Evolutionary conservation across 2,888 invertebrate species (phyloP), one percentile per base, ranked within the genome.

Genomic region (Hydrotaea cyrtoneurina): DNA sequence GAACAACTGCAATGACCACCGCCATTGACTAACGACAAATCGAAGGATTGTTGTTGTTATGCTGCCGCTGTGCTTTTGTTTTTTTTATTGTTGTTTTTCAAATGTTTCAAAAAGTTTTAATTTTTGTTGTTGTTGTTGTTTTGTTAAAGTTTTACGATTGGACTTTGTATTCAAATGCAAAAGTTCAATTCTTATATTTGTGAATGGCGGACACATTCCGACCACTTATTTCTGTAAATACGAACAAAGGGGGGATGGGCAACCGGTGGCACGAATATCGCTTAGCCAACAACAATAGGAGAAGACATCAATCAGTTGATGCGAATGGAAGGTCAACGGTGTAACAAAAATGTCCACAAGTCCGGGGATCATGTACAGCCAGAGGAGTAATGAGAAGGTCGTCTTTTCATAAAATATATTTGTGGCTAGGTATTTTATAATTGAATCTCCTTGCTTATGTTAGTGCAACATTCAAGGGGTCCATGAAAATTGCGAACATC

Each of bases 131-230:
- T 72, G 73, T 66, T 72, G 55, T 75, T 19, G n/a, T 80, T 78
- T 53, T 69, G 77, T 74, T 83, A 80, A 83, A 77, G 71, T 80
- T 83, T 83, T 77, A 62, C 80, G 21, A 78, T 78, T 71, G 84
- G 84, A 84, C 84, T 84, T 84, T 84, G 84, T 53, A 76, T 76
- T 75, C 36, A 17, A 50, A 78, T 81, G 57, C 81, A 84, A 84
- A 72, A 78, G 84, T 81, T 84, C 81, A 66, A 81, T 84, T 81
- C 55, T 84, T 80, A 62, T 83, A 19, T 57, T 26, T 73, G 55
- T 64, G 46, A 69, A 69, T 69, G 39, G 43, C 39, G 66, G 21
- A 69, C 69, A 62, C 62, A 62, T 62, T 62, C 19, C 26, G 31
- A 31, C 62, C 31, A 62, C 31, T 50, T 15, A 50, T 50, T n/a